Evolutionary conservation across 1,140 invertebrate genomes (phyloP).

Genomic region (Cotesia chilonis): DNA sequence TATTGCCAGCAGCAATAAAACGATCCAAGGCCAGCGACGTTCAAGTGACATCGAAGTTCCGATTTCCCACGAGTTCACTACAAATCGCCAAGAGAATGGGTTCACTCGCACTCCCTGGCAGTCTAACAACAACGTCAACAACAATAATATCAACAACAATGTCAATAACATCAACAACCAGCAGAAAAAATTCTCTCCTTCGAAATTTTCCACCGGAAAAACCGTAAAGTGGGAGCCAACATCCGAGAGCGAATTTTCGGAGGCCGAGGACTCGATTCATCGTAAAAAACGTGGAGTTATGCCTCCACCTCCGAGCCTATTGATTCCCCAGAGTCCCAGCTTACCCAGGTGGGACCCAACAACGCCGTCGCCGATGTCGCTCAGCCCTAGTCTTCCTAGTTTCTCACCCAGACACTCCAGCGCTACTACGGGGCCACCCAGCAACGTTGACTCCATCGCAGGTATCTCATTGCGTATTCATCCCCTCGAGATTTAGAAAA

Average conservation of each 20-base stretch:
- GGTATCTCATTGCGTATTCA: conserved; percentile 48
- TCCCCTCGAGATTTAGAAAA: conserved; percentile 11
- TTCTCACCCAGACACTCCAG: conserved; percentile 65
- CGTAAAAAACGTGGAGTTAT: conserved; percentile 59
- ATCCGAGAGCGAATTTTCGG: conserved; percentile 72
- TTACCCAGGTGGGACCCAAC: conserved; percentile 67
- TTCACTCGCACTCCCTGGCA: conserved; percentile 45
- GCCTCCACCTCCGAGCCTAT: conserved; percentile 58
- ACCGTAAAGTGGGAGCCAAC: conserved; percentile 73
- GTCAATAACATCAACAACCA: not conserved
- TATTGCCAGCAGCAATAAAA: conserved; percentile 62
- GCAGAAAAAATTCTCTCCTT: conserved; percentile 29
- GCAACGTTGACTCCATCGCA: conserved; percentile 61
- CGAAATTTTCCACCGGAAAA: conserved; percentile 63
- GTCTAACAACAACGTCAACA: not conserved
- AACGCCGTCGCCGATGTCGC: conserved; percentile 69
- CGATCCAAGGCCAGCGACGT: conserved; percentile 65
- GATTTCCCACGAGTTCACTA: conserved; percentile 70
- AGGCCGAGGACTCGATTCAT: conserved; percentile 62
- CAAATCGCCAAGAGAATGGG: conserved; percentile 53
- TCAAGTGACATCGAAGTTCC: conserved; percentile 70
- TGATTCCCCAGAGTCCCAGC: conserved; percentile 56
- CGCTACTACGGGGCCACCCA: conserved; percentile 55
- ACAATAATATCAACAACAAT: conserved; percentile 30
- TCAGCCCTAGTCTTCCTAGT: conserved; percentile 70